These are phyloP conservation scores for Procambarus virginalis DNA, from an alignment of 1,140 invertebrate genomes.

Conservation along the genomic window DNA sequence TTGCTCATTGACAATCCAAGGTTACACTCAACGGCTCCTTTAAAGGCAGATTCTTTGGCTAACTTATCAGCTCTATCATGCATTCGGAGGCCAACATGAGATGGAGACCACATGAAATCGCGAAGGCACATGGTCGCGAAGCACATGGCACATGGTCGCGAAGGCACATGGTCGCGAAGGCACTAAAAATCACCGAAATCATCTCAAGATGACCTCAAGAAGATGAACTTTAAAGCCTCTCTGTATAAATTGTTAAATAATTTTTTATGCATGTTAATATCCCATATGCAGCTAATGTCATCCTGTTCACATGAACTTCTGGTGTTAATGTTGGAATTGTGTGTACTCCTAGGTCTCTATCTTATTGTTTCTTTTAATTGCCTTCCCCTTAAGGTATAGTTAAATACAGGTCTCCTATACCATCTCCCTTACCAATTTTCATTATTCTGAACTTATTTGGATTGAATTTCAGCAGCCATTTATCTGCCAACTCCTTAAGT, in stretches of 20 bases:
- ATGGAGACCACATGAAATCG: neutral
- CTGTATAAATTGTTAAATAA: neutral
- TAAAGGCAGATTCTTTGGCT: no score
- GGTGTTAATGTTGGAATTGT: no score
- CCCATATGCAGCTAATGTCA: neutral
- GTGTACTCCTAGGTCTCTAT: neutral
- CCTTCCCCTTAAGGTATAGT: no score
- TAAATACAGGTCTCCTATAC: neutral
- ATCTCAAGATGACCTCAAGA: no score
- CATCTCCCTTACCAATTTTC: neutral
- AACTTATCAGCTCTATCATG: no score
- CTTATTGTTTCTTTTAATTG: neutral
- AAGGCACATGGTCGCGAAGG: neutral
- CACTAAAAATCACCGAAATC: no score
- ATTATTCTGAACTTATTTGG: no score
- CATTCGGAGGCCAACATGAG: no score
- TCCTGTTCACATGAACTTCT: neutral
- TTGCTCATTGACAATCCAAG: no score
- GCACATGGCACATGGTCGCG: neutral
- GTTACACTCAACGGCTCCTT: no score
- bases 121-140: neutral
- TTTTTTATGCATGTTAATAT: neutral
- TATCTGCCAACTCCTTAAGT: no score
- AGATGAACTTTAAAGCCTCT: neutral
- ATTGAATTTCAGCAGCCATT: no score